phyloP scores from a whole-genome alignment of 2,888 invertebrate species.

The Temnothorax unifasciatus region DNA sequence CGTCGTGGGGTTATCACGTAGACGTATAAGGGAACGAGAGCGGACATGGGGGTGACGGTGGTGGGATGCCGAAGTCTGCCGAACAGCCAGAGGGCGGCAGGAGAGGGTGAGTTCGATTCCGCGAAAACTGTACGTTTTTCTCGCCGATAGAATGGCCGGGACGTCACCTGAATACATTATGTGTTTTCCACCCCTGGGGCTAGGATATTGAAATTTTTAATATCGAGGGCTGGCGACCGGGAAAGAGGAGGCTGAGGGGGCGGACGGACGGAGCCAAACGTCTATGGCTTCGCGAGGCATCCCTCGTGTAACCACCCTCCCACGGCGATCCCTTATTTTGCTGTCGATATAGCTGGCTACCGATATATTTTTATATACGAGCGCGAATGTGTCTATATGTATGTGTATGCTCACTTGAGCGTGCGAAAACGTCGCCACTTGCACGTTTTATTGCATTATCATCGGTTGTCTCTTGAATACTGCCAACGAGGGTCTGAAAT shows the following conservation, averaged over 20 bases:
- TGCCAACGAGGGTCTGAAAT: neutral
- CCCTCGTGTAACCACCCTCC: slow-evolving; percentile 80
- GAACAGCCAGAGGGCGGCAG: slow-evolving; percentile 61
- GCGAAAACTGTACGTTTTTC: slow-evolving; percentile 86
- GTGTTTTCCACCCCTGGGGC: slow-evolving; percentile 86
- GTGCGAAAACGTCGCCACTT: slow-evolving; percentile 12
- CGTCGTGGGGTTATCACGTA: slow-evolving; percentile 67
- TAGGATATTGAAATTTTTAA: slow-evolving; percentile 87
- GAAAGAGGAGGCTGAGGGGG: slow-evolving; percentile 75
- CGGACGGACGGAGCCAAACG: slow-evolving; percentile 79
- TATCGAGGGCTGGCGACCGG: slow-evolving; percentile 84
- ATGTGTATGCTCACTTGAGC: slow-evolving; percentile 23
- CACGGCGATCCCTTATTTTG: slow-evolving; percentile 78
- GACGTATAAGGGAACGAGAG: slow-evolving; percentile 61
- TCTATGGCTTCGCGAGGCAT: slow-evolving; percentile 83
- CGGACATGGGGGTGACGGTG: slow-evolving; percentile 45
- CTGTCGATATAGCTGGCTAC: slow-evolving; percentile 72
- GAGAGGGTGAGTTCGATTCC: slow-evolving; percentile 84
- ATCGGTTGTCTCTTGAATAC: slow-evolving; percentile 24
- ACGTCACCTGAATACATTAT: slow-evolving; percentile 87
- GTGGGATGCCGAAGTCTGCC: slow-evolving; percentile 70
- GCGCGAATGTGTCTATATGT: slow-evolving; percentile 5
- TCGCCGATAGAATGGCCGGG: slow-evolving; percentile 86
- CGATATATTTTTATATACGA: slow-evolving; percentile 64
- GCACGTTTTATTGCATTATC: slow-evolving; percentile 36